These are phyloP conservation scores for Lemur catta DNA, from an alignment of 2,797 vertebrate genomes.

Conservation along the genomic window DNA sequence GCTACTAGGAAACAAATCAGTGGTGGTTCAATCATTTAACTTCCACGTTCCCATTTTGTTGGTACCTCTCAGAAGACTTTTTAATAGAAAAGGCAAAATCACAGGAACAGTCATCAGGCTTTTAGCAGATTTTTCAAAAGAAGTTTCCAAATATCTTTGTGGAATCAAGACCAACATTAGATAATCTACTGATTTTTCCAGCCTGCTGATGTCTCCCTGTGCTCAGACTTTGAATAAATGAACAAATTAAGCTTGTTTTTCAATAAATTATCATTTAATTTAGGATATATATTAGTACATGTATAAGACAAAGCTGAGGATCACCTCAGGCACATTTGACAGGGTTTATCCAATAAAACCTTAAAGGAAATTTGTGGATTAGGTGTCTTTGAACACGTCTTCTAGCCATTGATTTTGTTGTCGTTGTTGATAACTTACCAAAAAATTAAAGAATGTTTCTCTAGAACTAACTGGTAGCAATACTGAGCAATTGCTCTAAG, in stretches of 20 bases:
- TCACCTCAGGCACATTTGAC: background rate
- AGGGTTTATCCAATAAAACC: background rate
- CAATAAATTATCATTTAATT: background rate
- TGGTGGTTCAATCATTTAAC: background rate
- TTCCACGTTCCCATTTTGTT: background rate
- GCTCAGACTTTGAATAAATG: background rate
- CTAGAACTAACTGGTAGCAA: background rate
- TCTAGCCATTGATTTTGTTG: background rate
- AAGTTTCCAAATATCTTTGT: background rate
- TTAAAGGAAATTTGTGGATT: background rate
- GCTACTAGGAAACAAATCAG: background rate
- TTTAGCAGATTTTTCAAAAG: background rate
- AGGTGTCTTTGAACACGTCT: background rate
- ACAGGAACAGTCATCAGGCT: background rate
- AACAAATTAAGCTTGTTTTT: background rate
- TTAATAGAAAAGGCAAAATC: background rate
- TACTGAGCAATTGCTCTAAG: background rate
- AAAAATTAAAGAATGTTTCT: conserved; percentile 6
- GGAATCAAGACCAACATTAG: background rate
- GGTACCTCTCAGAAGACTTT: background rate
- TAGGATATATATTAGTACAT: background rate
- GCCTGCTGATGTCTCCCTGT: background rate
- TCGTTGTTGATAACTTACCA: background rate
- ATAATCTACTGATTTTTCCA: background rate
- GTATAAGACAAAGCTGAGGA: background rate